These are phyloP conservation scores for Xenopus petersii DNA, from an alignment of 2,797 vertebrate species.

Conservation along the genomic window DNA sequence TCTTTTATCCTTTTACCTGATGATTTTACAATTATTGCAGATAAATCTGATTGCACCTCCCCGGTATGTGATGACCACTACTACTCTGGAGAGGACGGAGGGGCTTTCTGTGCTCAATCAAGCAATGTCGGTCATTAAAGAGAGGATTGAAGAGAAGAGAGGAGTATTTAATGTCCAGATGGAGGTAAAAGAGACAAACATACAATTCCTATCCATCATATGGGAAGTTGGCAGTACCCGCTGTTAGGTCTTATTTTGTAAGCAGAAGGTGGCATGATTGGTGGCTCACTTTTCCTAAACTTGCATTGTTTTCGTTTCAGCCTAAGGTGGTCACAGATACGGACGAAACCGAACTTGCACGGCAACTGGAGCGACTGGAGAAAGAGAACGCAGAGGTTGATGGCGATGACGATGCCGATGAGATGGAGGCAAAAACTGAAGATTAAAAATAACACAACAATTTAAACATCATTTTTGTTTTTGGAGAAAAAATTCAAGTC, in stretches of 20 bases:
- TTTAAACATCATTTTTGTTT: neutral
- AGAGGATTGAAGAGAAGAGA: constrained; percentile 96
- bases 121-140: constrained; percentile 97
- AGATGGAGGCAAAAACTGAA: constrained; percentile 97
- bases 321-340: constrained; percentile 98
- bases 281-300: neutral
- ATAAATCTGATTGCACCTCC: constrained; percentile 97
- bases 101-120: constrained; percentile 95
- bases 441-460: constrained; percentile 68
- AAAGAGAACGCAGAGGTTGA: constrained; percentile 97
- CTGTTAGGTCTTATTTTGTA: too few species aligned
- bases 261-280: too few species aligned
- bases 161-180: constrained; percentile 98
- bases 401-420: constrained; percentile 93
- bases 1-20: too few species aligned
- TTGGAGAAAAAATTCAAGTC: neutral
- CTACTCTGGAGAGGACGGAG: constrained; percentile 95
- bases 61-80: constrained; percentile 97
- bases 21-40: constrained; percentile 57
- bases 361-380: constrained; percentile 93
- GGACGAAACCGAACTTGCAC: constrained; percentile 94
- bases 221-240: too few species aligned
- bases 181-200: constrained; percentile 71
- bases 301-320: constrained; percentile 59
- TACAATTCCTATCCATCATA: too few species aligned